Base-by-base conservation (phyloP, 2,888 invertebrate genomes). In the Lysandra bellargus region DNA sequence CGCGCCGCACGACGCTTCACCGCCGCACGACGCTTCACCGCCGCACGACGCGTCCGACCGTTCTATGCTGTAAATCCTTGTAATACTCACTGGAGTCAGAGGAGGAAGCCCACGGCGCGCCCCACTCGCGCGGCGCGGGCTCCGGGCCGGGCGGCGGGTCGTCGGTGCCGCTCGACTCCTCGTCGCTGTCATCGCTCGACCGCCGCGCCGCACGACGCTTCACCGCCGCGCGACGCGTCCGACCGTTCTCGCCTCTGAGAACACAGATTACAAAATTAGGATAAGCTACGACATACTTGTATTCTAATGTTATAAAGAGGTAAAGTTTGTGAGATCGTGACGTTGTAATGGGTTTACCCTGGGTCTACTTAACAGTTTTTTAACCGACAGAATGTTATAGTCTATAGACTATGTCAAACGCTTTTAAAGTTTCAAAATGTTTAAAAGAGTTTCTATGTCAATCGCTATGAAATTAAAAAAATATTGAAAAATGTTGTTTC, bases 61-160 rank as follows among this genome's bases (percentile, higher is more conserved):
- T 23, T 23, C 23, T 23, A 23, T 23, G 0, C 23, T 23, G 23
- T 23, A 23, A 23, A 23, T 23, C 5, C 5, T 6, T 40, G 77
- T 60, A 60, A 60, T 81, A 90, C 90, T 89, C 72, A 94, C 94
- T 92, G 80, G 91, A 90, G 85, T 92, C 93, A 0, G 92, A 89
- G 14, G 93, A 92, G 81, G 94, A 93, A 40, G 94, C 94, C 95
- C 95, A 95, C 57, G 95, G 95, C 83, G 95, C 95, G 86, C 95
- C 95, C 95, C 95, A 95, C 85, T 94, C 94, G 80, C 94, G 86
- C 80, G 94, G 93, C 85, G 95, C 92, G 79, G 93, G 93, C 86
- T 92, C 93, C 64, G 94, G 94, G 0, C 87, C 93, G 79, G 94
- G 94, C 85, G 92, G 90, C 82, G 92, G 90, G 87, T 94, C 94